phyloP scores from a whole-genome alignment of 2,113 vertebrate species.

The Vidua macroura region DNA sequence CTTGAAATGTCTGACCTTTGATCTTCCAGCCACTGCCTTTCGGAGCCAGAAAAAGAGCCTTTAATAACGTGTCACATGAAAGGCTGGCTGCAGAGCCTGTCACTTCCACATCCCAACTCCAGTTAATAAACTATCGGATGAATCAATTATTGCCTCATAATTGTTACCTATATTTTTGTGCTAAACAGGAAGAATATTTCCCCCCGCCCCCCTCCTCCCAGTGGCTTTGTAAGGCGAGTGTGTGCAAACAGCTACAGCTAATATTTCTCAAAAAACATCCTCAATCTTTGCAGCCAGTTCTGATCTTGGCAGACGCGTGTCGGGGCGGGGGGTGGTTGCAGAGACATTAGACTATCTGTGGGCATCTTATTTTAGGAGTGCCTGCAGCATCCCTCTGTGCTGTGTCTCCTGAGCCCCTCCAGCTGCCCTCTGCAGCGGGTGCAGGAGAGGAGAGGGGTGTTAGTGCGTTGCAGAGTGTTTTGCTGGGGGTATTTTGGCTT shows the following conservation, averaged over 20 bases:
- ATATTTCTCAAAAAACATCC: background rate
- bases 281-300: background rate
- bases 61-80: constrained; percentile 64
- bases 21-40: constrained; percentile 64
- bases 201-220: background rate
- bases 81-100: constrained; percentile 35
- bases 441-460: background rate
- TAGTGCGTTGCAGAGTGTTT: background rate
- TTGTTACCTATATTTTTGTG: constrained; percentile 40
- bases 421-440: background rate
- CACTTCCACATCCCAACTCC: background rate
- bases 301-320: background rate
- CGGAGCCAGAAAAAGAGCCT: constrained; percentile 50
- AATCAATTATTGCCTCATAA: constrained; percentile 68
- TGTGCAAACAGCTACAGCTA: background rate
- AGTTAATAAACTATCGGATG: constrained; percentile 36
- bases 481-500: fast-evolving
- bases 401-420: background rate
- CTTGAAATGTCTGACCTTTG: constrained; percentile 74
- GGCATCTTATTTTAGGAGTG: background rate
- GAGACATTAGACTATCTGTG: background rate
- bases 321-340: too few relatives aligned
- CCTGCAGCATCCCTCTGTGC: background rate
- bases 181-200: background rate
- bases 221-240: background rate